These are phyloP conservation scores for Cherax destructor DNA, from an alignment of 1,140 invertebrate species.

Conservation along the genomic window DNA sequence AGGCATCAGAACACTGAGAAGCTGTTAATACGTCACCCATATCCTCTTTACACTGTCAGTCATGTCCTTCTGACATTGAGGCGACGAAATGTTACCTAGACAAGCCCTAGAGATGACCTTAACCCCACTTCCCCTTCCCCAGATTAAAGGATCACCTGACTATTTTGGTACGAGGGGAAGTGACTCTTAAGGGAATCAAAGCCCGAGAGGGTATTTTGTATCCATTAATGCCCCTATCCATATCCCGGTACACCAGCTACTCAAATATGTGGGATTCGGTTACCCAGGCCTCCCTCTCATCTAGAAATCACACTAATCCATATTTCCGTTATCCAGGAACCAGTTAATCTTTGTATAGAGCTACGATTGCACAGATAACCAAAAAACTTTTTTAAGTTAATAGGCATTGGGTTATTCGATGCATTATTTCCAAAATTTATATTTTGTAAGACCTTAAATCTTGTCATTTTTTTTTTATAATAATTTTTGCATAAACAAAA, in stretches of 20 bases:
- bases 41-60: not conserved
- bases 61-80: not conserved
- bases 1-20: too few species aligned
- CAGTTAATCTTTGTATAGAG: not conserved
- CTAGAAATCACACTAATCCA: too few species aligned
- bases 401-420: too few species aligned
- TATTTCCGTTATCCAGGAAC: not conserved
- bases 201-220: not conserved
- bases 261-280: not conserved
- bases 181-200: not conserved
- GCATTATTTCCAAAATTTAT: too few species aligned
- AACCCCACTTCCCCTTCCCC: not conserved
- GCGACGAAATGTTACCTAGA: too few species aligned
- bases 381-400: too few species aligned
- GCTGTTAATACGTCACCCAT: not conserved
- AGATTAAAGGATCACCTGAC: not conserved
- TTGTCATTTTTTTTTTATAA: too few species aligned
- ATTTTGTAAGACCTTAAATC: too few species aligned
- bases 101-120: not conserved
- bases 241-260: not conserved
- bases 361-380: not conserved
- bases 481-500: too few species aligned
- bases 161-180: not conserved
- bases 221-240: not conserved
- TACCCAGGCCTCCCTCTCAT: not conserved